Evolutionary conservation across 2,113 vertebrate species (phyloP), one percentile per base, ranked within the genome.

Genomic region (Henicopernis longicauda): DNA sequence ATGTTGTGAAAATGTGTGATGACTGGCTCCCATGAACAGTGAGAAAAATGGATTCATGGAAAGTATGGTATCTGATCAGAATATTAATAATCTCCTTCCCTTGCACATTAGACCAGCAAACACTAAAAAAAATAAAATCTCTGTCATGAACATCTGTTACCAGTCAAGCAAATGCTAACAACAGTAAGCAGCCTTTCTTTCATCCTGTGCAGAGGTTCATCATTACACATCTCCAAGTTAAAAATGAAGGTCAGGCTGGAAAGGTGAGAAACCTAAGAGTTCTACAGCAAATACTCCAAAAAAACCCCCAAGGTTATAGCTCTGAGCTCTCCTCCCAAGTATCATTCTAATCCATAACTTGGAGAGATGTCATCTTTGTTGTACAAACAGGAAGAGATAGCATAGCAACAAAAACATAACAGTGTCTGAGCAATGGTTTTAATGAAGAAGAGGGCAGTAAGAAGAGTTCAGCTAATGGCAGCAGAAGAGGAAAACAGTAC

Each of bases 111-210:
- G 36, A 89, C 63, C n/a, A 93, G 57, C 42, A 94, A 86, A 85
- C 81, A 95, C 38, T 1, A 29, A 74, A 95, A 95, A 94, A 91
- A 88, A n/a, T n/a, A 14, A 23, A 25, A 74, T 34, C 81, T 91
- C 73, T 88, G 34, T 89, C 49, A 82, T 66, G 87, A 95, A 92
- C 87, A 97, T 95, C 95, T 97, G 94, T 90, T 94, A 80, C 67
- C 61, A 95, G 89, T 79, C 74, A 95, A 86, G 57, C 65, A 95
- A 94, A 95, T 38, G 67, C 22, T 88, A 97, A 86, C 55, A 94
- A 67, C 55, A 82, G 94, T 78, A 66, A 93, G 84, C 54, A 95
- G 73, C 40, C 81, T 58, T 87, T 90, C 89, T 93, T 96, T 95
- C 94, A 77, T 93, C 74, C 87, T 91, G 32, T 47, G 69, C 76